phyloP scores from a whole-genome alignment of 2,888 invertebrate genomes.

The Zhengitettix transpicula region DNA sequence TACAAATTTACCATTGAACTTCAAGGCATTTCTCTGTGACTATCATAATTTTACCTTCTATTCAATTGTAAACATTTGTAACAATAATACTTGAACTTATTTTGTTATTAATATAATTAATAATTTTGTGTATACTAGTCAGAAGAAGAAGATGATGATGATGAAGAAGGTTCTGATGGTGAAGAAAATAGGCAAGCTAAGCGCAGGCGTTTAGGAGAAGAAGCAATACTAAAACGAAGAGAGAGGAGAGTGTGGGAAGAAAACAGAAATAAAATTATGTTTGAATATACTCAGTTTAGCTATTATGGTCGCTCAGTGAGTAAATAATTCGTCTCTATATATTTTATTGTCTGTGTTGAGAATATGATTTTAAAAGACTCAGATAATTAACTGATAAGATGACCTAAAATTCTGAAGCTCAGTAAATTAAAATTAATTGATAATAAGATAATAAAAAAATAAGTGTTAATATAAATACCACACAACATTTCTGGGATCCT shows the following conservation, averaged over 20 bases:
- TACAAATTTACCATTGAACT: too few species aligned
- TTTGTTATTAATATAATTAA: neutral
- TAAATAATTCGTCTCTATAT: conserved; percentile 5
- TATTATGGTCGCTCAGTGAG: conserved; percentile 66
- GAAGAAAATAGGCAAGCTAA: conserved; percentile 35
- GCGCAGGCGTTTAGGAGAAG: conserved; percentile 38
- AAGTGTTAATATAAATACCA: too few species aligned
- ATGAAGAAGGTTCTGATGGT: conserved; percentile 17
- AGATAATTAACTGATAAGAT: too few species aligned
- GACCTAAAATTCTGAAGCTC: too few species aligned
- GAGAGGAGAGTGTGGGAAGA: conserved; percentile 70
- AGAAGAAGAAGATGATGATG: conserved; percentile 22
- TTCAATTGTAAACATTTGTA: too few species aligned
- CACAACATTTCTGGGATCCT: too few species aligned
- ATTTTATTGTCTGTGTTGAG: neutral
- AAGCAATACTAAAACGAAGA: conserved; percentile 41
- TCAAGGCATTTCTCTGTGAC: too few species aligned
- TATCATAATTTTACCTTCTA: too few species aligned
- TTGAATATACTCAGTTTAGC: conserved; percentile 82
- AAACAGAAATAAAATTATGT: conserved; percentile 62
- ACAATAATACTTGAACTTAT: too few species aligned
- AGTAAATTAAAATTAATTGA: too few species aligned
- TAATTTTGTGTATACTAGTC: conserved; percentile 12
- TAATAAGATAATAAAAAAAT: too few species aligned
- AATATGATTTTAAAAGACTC: too few species aligned